These are phyloP conservation scores for Drosophila phalerata DNA, from an alignment of 2,888 invertebrate genomes.

Conservation along the genomic window DNA sequence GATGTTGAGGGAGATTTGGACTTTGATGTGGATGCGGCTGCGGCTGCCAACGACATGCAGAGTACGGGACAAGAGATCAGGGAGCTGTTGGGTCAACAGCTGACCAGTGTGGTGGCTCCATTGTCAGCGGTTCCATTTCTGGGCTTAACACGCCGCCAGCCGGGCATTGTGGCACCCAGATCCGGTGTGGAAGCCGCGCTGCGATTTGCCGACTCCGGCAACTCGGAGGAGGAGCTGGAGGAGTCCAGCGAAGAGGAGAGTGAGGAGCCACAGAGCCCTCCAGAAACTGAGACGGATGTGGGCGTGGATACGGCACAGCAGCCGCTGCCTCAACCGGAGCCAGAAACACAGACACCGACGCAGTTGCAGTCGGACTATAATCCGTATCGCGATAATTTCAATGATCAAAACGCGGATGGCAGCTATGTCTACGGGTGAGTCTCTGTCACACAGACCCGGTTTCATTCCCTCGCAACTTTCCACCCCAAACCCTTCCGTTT, in stretches of 20 bases:
- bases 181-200: slow-evolving; percentile 42
- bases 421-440: slow-evolving; percentile 74
- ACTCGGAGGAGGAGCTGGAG: slow-evolving; percentile 25
- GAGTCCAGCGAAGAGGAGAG: slow-evolving; percentile 53
- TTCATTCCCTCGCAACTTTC: too few relatives aligned
- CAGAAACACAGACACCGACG: too few relatives aligned
- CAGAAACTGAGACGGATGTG: slow-evolving; percentile 35
- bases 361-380: slow-evolving; percentile 46
- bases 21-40: neutral
- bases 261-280: slow-evolving; percentile 5
- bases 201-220: slow-evolving; percentile 36
- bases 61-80: slow-evolving; percentile 38
- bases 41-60: slow-evolving; percentile 22
- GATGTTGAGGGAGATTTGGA: slow-evolving; percentile 5
- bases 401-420: slow-evolving; percentile 69
- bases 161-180: slow-evolving; percentile 56
- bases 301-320: slow-evolving; percentile 13
- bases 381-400: slow-evolving; percentile 70
- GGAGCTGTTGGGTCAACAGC: slow-evolving; percentile 52
- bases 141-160: slow-evolving; percentile 39
- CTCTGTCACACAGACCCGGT: too few relatives aligned
- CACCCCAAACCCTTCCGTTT: too few relatives aligned
- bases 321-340: neutral
- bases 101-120: slow-evolving; percentile 61
- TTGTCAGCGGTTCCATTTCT: slow-evolving; percentile 49